These are phyloP conservation scores for Amphimallon solstitiale DNA, from an alignment of 2,888 invertebrate genomes.

Conservation along the genomic window DNA sequence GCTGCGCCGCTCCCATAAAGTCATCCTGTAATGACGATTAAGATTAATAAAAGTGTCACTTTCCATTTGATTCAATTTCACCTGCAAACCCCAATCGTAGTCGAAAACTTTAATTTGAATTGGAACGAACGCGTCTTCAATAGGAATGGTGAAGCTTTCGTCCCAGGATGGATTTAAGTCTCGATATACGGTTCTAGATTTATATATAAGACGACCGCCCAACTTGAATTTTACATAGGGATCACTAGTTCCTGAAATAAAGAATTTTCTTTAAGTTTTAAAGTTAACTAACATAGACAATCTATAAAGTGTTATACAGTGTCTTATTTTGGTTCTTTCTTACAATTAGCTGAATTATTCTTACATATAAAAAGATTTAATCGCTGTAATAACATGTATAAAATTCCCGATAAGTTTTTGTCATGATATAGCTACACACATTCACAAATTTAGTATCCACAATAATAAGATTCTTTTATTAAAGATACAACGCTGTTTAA, in stretches of 20 bases:
- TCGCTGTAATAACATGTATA: too few species aligned
- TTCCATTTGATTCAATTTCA: slow-evolving; percentile 41
- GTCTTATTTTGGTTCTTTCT: too few species aligned
- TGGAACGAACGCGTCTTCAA: slow-evolving; percentile 90
- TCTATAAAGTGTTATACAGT: too few species aligned
- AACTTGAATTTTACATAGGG: slow-evolving; percentile 97
- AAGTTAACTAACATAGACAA: too few species aligned
- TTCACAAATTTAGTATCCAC: too few species aligned
- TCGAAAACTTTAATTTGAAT: slow-evolving; percentile 94
- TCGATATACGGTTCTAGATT: slow-evolving; percentile 92
- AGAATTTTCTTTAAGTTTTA: neutral
- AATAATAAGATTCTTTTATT: too few species aligned
- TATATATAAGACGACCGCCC: slow-evolving; percentile 87
- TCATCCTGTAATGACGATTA: slow-evolving; percentile 76
- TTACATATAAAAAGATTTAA: too few species aligned
- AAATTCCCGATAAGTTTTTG: too few species aligned
- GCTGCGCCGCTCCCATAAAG: slow-evolving; percentile 92
- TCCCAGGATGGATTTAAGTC: slow-evolving; percentile 99
- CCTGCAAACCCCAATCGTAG: slow-evolving; percentile 92
- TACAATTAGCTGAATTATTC: too few species aligned
- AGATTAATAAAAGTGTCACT: neutral
- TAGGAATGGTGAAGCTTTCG: slow-evolving; percentile 90
- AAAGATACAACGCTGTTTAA: too few species aligned
- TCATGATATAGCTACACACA: too few species aligned
- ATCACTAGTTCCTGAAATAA: slow-evolving; percentile 86